Evolutionary conservation across 2,888 invertebrate species (phyloP).

Genomic region (Drosophila parthenogenetica): DNA sequence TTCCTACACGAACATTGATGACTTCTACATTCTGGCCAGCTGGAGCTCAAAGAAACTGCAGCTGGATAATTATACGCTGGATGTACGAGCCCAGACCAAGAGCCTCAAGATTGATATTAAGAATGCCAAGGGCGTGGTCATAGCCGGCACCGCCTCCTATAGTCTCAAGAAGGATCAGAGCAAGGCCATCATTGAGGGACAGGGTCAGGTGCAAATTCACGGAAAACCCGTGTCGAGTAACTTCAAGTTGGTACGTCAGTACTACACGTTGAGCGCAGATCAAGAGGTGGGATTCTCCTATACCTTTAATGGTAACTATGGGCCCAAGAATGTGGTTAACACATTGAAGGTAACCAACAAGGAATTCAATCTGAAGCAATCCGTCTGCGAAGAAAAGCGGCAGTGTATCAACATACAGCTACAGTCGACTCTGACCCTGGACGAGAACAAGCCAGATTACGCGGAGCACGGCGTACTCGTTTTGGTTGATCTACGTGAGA

Average conservation of each 20-base stretch:
- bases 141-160: constrained; percentile 90
- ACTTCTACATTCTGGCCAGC: constrained; percentile 87
- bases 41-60: constrained; percentile 89
- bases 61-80: constrained; percentile 88
- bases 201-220: constrained; percentile 89
- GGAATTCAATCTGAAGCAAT: constrained; percentile 89
- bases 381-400: constrained; percentile 92
- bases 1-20: constrained; percentile 87
- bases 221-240: constrained; percentile 89
- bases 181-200: constrained; percentile 91
- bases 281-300: constrained; percentile 89
- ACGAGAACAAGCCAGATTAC: constrained; percentile 77
- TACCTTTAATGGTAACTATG: constrained; percentile 89
- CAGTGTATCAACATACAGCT: constrained; percentile 91
- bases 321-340: constrained; percentile 88
- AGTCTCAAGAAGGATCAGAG: constrained; percentile 89
- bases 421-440: constrained; percentile 71
- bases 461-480: constrained; percentile 88
- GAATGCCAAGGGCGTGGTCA: constrained; percentile 87
- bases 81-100: constrained; percentile 88
- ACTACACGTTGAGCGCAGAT: constrained; percentile 87
- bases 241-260: constrained; percentile 90
- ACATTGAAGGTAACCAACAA: constrained; percentile 90
- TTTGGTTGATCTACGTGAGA: constrained; percentile 89
- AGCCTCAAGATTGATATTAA: constrained; percentile 88